Percentiles rank a stretch among this genome's conserved stretches.
Conservation (phyloP, 2,797 vertebrate species). For the Onychomys torridus region DNA sequence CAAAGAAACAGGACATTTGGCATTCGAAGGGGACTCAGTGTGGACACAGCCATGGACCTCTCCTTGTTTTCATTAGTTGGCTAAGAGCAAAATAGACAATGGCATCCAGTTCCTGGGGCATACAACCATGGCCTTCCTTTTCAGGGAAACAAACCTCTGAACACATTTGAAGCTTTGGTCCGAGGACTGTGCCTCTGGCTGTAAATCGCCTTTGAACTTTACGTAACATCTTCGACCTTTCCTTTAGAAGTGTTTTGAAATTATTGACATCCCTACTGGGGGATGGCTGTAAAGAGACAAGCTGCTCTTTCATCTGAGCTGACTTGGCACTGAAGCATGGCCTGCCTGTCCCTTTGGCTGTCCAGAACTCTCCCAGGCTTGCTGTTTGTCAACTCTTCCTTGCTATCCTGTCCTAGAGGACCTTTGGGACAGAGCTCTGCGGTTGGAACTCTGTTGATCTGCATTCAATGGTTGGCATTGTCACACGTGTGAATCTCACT, state of each 20-base stretch:
- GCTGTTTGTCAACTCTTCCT: neutral
- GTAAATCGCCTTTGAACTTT: constrained; percentile 50
- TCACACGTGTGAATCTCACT: neutral
- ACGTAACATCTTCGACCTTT: constrained; percentile 60
- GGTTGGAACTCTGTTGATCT: neutral
- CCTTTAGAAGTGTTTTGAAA: constrained; percentile 68
- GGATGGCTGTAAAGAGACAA: constrained; percentile 64
- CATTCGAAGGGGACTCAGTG: neutral
- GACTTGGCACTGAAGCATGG: neutral
- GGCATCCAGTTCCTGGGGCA: neutral
- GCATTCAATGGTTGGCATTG: neutral
- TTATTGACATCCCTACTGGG: constrained; percentile 36
- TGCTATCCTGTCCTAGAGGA: neutral
- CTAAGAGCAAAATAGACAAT: neutral
- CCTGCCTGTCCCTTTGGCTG: neutral
- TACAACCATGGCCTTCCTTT: neutral
- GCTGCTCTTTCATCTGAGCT: constrained; percentile 59
- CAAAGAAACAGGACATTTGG: neutral
- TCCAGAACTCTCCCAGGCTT: constrained; percentile 12
- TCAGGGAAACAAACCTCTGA: neutral
- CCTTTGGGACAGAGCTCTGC: neutral
- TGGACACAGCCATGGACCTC: fast-evolving
- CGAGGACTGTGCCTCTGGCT: neutral
- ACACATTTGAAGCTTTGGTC: neutral
- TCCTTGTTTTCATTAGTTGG: neutral